These are phyloP conservation scores for Zelostemma sp. DNA, from an alignment of 1,140 invertebrate genomes.

Conservation along the genomic window DNA sequence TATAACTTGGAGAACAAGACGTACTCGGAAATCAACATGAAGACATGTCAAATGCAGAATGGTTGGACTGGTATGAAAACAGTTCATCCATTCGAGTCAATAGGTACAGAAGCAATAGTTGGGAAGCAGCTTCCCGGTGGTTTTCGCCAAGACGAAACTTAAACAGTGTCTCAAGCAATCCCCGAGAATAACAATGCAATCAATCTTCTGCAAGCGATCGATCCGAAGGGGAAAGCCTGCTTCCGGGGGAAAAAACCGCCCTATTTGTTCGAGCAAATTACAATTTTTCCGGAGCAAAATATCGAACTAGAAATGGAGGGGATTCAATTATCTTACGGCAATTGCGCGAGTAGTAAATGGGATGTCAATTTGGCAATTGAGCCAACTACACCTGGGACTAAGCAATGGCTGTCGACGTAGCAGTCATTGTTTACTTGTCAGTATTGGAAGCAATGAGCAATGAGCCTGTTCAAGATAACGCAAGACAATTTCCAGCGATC, in stretches of 20 bases:
- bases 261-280: no score
- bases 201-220: constrained; percentile 31
- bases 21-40: constrained; percentile 6
- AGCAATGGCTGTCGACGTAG: no score
- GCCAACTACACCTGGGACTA: no score
- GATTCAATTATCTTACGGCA: no score
- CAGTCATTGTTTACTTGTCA: no score
- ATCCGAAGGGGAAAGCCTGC: neutral
- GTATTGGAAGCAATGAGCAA: no score
- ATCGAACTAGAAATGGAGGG: no score
- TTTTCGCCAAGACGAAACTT: constrained; percentile 22
- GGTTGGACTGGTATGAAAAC: constrained; percentile 20
- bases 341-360: no score
- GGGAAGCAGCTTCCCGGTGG: constrained; percentile 31
- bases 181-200: constrained; percentile 39
- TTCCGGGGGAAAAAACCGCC: no score
- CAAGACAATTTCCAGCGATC: neutral
- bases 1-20: neutral
- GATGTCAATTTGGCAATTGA: no score
- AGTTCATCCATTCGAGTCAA: constrained; percentile 38
- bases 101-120: constrained; percentile 48
- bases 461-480: no score
- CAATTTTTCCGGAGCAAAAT: no score
- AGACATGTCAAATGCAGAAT: constrained; percentile 13
- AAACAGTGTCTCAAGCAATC: constrained; percentile 39